Evolutionary conservation across 2,113 vertebrate genomes (phyloP).

Genomic region (Plotosus lineatus): DNA sequence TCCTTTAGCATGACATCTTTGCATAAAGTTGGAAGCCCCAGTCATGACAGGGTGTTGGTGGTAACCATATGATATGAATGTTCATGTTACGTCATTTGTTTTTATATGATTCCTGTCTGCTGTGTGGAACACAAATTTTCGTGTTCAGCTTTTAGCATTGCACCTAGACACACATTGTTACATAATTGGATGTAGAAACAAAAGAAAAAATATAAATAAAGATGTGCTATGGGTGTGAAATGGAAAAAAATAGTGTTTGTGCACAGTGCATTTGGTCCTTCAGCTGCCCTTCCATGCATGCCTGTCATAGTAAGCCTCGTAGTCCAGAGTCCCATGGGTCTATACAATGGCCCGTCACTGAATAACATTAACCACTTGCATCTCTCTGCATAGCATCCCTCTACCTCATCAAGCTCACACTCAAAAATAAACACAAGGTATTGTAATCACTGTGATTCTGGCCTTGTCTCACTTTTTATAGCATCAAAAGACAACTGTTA

Average conservation of each 20-base stretch:
- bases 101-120: constrained; percentile 53
- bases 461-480: constrained; percentile 51
- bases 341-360: constrained; percentile 53
- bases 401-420: constrained; percentile 62
- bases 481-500: constrained; percentile 69
- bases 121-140: constrained; percentile 51
- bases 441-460: constrained; percentile 60
- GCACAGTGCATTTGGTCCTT: constrained; percentile 30
- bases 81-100: constrained; percentile 44
- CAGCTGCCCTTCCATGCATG: constrained; percentile 50
- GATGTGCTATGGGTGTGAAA: constrained; percentile 7
- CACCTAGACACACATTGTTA: neutral
- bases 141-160: constrained; percentile 44
- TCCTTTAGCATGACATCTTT: constrained; percentile 57
- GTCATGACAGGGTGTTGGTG: constrained; percentile 55
- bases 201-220: constrained; percentile 27
- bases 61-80: constrained; percentile 56
- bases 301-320: constrained; percentile 50
- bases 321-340: constrained; percentile 49
- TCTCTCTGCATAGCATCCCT: constrained; percentile 49
- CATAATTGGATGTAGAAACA: constrained; percentile 11
- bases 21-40: constrained; percentile 56
- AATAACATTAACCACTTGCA: constrained; percentile 69
- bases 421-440: constrained; percentile 67
- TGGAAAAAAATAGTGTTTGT: neutral